Conservation (phyloP, 2,888 invertebrate genomes). For the Unio delphinus region DNA sequence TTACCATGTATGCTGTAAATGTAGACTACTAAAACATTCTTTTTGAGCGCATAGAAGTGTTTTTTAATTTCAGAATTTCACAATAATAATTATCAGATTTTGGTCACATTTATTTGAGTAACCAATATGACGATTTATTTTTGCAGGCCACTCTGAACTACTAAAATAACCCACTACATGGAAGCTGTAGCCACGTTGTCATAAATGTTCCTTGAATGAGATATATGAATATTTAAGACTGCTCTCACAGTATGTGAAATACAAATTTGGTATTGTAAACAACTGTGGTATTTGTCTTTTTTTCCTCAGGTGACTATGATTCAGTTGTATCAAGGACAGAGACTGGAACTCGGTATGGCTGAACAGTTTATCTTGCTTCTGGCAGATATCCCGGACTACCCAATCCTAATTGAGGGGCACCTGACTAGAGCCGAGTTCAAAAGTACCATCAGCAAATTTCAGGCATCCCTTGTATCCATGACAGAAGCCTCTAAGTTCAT, state of each 20-base stretch:
- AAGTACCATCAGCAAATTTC: constrained; percentile 44
- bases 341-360: constrained; percentile 69
- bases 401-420: constrained; percentile 69
- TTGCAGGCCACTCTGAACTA: too few relatives aligned
- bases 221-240: too few relatives aligned
- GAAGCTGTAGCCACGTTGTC: too few relatives aligned
- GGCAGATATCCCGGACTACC: constrained; percentile 68
- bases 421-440: constrained; percentile 71
- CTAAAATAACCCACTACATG: too few relatives aligned
- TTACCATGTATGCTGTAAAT: too few relatives aligned
- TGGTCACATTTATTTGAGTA: too few relatives aligned
- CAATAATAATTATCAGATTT: too few relatives aligned
- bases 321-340: constrained; percentile 65
- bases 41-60: too few relatives aligned
- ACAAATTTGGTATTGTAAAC: neutral
- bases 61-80: too few relatives aligned
- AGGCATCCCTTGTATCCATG: constrained; percentile 48
- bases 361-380: constrained; percentile 72
- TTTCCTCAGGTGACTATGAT: constrained; percentile 67
- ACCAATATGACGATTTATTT: too few relatives aligned
- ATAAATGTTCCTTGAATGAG: neutral
- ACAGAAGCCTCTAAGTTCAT: constrained; percentile 46
- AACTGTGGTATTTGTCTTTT: constrained; percentile 2
- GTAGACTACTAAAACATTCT: too few relatives aligned
- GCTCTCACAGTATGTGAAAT: neutral